Conservation (phyloP, 2,113 vertebrate species). For the Petromus typicus region DNA sequence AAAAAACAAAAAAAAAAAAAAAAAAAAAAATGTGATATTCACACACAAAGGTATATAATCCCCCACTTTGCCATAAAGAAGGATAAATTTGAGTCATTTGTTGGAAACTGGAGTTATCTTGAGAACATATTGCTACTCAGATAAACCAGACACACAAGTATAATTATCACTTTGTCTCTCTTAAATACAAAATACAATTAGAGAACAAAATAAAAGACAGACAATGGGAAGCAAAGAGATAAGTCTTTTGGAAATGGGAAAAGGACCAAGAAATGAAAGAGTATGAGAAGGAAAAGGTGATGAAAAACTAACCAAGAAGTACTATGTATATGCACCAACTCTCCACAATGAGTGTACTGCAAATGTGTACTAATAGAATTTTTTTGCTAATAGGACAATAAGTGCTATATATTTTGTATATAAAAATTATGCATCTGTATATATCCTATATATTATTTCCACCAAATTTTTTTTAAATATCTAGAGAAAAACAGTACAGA, state of each 20-base stretch:
- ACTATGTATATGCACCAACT: neutral
- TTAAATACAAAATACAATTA: neutral
- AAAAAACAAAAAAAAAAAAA: too few relatives aligned
- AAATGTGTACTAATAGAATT: neutral
- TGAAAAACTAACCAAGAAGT: neutral
- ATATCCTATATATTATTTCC: neutral
- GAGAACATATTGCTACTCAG: neutral
- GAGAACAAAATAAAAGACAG: neutral
- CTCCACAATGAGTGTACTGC: neutral
- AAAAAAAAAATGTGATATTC: neutral
- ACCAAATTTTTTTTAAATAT: neutral
- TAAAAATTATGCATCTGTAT: neutral
- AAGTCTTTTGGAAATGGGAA: neutral
- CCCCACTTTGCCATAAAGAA: neutral
- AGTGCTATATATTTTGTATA: neutral
- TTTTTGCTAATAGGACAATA: neutral
- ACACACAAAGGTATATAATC: neutral
- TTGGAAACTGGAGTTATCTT: neutral
- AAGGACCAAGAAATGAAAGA: neutral
- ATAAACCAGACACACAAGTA: neutral
- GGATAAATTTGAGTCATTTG: neutral
- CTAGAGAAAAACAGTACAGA: neutral
- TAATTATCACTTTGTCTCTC: neutral
- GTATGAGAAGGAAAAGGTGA: neutral
- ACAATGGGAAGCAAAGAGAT: neutral